Percentiles rank a stretch among this genome's conserved stretches.
Evolutionary conservation across 37 sponge, comb jelly and placozoan species (phyloP).

Genomic region (Spongilla lacustris): DNA sequence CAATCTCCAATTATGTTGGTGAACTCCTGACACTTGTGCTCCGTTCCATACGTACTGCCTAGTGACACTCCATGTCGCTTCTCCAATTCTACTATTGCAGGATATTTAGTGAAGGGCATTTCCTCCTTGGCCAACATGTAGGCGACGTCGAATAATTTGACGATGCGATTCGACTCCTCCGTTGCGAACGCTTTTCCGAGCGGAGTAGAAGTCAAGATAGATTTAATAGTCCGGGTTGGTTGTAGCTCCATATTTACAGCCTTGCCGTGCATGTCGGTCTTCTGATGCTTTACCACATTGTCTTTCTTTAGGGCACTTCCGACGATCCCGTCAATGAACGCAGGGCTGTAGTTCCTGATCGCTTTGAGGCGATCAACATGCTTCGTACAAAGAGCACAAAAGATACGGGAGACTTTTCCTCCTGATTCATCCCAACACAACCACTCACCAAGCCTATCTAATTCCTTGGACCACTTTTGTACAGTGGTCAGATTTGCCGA

Average conservation of each 20-base stretch:
- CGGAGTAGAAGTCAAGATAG: neutral
- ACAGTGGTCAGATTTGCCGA: neutral
- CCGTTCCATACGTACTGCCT: neutral
- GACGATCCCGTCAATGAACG: conserved; percentile 31
- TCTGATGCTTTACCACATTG: conserved; percentile 33
- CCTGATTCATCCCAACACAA: conserved; percentile 28
- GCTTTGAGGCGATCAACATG: neutral
- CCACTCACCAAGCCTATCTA: conserved; percentile 20
- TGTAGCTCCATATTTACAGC: conserved; percentile 1
- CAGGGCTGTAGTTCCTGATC: conserved; percentile 13
- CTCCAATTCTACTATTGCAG: too few relatives aligned
- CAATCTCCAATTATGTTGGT: conserved; percentile 31
- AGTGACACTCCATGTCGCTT: too few relatives aligned
- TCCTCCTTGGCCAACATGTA: conserved; percentile 24
- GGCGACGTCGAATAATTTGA: conserved; percentile 22
- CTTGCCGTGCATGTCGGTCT: conserved; percentile 26
- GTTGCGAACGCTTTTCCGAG: neutral
- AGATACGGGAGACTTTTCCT: conserved; percentile 33
- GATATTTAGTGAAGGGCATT: neutral
- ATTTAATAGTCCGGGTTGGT: neutral
- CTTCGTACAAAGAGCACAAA: conserved; percentile 1
- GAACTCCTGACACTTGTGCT: conserved; percentile 7
- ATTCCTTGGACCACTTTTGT: neutral
- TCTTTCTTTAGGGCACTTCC: conserved; percentile 48
- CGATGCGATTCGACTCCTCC: neutral